Conservation (phyloP, 2,797 vertebrate species). For the Prunella strophiata region DNA sequence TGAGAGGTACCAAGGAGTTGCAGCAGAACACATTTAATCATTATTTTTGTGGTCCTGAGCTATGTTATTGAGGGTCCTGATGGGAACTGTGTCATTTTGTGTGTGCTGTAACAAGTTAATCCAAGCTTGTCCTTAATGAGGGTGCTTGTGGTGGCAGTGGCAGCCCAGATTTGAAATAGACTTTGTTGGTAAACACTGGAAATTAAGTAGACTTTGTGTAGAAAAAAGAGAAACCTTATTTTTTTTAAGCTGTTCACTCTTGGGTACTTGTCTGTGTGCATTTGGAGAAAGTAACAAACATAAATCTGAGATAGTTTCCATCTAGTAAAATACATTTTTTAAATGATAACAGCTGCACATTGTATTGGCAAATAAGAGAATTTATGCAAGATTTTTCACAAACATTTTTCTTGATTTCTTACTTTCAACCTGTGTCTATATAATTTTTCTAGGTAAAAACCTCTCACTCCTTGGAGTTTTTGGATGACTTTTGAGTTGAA, state of each 20-base stretch:
- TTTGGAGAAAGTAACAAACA: neutral
- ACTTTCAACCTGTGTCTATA: accelerated
- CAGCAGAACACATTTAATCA: neutral
- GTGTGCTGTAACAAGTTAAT: neutral
- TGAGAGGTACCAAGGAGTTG: neutral
- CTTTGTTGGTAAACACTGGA: neutral
- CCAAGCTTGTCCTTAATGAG: neutral
- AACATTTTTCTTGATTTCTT: neutral
- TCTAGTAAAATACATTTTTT: neutral
- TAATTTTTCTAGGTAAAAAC: neutral
- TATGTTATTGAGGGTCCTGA: neutral
- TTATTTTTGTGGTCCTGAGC: neutral
- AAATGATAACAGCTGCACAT: neutral
- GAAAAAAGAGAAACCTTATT: neutral
- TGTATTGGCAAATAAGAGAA: neutral
- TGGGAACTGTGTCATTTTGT: neutral
- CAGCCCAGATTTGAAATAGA: neutral
- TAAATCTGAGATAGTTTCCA: neutral
- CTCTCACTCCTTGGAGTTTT: neutral
- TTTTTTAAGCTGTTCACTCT: neutral
- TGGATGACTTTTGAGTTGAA: neutral
- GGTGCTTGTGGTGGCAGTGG: neutral
- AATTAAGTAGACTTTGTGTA: neutral
- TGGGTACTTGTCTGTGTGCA: neutral
- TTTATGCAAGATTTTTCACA: neutral